A percentile compares a stretch with the other conserved stretches of the same genome.
Conservation (phyloP, 2,797 vertebrate species). For the Phalloptychus januarius region DNA sequence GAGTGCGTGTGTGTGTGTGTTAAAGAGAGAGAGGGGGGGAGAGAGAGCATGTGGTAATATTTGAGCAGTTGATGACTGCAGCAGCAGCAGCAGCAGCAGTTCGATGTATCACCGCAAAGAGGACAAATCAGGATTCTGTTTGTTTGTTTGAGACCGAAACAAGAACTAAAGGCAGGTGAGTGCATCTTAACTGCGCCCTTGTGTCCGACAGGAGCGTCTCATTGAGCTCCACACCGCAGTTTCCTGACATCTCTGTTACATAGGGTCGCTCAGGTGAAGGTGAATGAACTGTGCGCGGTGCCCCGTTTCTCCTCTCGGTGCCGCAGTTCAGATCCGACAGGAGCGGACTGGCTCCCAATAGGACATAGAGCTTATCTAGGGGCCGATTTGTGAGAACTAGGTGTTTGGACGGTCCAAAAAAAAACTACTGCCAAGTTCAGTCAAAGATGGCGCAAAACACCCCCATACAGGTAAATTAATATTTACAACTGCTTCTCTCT, state of each 20-base stretch:
- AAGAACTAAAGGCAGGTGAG: conserved; percentile 54
- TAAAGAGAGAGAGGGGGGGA: background rate
- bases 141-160: conserved; percentile 2
- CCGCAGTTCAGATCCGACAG: conserved; percentile 65
- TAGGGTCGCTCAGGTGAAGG: conserved; percentile 37
- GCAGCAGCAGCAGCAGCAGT: conserved; percentile 56
- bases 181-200: conserved; percentile 1
- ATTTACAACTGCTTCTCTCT: background rate
- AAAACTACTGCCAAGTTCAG: background rate
- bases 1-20: conserved; percentile 15
- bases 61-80: conserved; percentile 46
- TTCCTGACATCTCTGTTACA: background rate
- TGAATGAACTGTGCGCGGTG: conserved; percentile 24
- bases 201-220: background rate
- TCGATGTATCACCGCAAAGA: conserved; percentile 31
- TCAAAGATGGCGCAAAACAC: background rate
- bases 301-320: conserved; percentile 13
- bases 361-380: background rate
- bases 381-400: background rate
- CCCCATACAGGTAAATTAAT: background rate
- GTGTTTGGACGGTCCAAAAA: background rate
- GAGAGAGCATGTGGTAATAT: conserved; percentile 18
- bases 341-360: conserved; percentile 29
- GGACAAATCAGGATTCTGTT: conserved; percentile 32
- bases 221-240: background rate